Base-by-base conservation (phyloP, 2,888 invertebrate genomes). In the Ochropleura plecta region DNA sequence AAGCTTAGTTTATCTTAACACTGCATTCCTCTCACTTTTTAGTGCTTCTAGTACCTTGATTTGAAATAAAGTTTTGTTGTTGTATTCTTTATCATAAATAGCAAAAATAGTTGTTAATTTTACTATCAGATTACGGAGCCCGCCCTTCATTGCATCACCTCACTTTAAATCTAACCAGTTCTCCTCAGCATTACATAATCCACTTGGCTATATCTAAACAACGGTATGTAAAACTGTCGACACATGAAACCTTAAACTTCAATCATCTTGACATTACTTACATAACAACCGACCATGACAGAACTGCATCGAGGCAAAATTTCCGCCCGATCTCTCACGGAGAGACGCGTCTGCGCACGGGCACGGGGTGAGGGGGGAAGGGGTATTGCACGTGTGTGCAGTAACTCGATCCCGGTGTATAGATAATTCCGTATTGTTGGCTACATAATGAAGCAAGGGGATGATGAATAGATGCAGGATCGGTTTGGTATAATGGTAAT, bases 401-500 rank as follows among this genome's bases (percentile, higher is more conserved):
- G 93, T 92, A 93, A 94, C 91, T 83, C 85, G 93, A 94, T 91
- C 91, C 89, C 70, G 73, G 81, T 86, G 88, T 89, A 88, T 88
- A 91, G 92, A 93, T 92, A 92, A 93, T 92, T 92, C 89, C 88
- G 87, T 90, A 92, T 91, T 92, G 92, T 92, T 77, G 80, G 81
- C 82, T 81, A 82, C 86, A 88, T 85, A 85, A 87, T 85, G 78
- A 84, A 76, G 78, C 88, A 76, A 86, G 86, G 87, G 88, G 86
- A 84, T 86, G 85, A 88, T 91, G 89, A 90, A 92, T 89, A 82
- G 88, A 84, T 82, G 85, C 78, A 67, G 78, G 82, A 86, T 84
- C 72, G 76, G 64, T 79, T 77, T 81, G 73, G 86, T 86, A 79
- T 76, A 70, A 79, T 81, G 78, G 73, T 75, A 80, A 82, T 84